These are phyloP conservation scores for Glaucopsyche alexis DNA, from an alignment of 2,888 invertebrate species.

Conservation along the genomic window DNA sequence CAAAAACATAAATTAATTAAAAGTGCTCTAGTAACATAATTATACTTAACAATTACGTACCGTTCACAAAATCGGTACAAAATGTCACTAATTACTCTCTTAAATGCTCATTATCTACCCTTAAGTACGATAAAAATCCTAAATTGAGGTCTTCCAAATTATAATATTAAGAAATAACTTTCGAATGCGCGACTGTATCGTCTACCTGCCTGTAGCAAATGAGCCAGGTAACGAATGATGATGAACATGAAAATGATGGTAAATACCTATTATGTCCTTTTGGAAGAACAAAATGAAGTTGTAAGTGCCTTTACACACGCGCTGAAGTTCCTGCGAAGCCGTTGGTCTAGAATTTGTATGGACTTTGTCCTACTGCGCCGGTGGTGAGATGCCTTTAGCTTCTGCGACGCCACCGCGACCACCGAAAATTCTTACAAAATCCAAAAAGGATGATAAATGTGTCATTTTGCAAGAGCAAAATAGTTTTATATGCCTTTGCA, in stretches of 20 bases:
- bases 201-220: background rate
- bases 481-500: no score
- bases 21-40: constrained; percentile 1
- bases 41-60: background rate
- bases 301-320: background rate
- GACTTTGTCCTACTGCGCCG: no score
- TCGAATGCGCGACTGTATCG: background rate
- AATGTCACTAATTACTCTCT: constrained; percentile 8
- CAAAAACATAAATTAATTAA: background rate
- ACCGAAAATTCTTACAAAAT: no score
- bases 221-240: background rate
- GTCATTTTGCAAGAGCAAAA: no score
- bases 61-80: constrained; percentile 4
- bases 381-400: no score
- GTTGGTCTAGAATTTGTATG: no score
- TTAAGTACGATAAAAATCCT: background rate
- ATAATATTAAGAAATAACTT: background rate
- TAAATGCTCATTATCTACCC: constrained; percentile 4
- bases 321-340: no score
- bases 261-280: background rate
- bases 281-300: background rate
- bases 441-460: no score
- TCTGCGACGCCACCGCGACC: no score
- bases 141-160: constrained; percentile 1
- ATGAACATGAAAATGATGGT: background rate